Evolutionary conservation across 1,140 invertebrate genomes (phyloP), one percentile per base, ranked within the genome.

Genomic region (Drosophila setifemur): DNA sequence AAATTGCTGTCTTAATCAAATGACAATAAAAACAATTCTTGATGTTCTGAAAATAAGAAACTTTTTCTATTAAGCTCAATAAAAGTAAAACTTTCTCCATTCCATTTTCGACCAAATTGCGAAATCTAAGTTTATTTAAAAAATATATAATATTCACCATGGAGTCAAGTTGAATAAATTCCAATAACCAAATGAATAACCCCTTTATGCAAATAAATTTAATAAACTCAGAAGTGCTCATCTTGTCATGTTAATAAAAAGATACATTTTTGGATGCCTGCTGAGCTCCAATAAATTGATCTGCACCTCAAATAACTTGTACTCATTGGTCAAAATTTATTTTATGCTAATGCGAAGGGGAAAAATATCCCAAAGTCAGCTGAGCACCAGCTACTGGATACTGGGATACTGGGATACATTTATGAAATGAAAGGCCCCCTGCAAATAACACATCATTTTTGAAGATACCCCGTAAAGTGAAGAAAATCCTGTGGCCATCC

Each of bases 341-440:
- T 67, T 67, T 67, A 68, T 67, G 60, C 63, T 52, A 67, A 67
- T 66, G 28, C 16, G 28, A 64, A 49, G 64, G 18, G 14, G 16
- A n/a, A 11, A 64, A 67, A 43, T 44, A 67, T 43, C 47, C 61
- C 39, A 43, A 28, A 37, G 28, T 43, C 63, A 67, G 63, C 39
- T 67, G 29, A 21, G 50, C 29, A 14, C 37, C 23, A 8, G 14
- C 7, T n/a, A n/a, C n/a, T n/a, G n/a, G n/a, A n/a, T n/a, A n/a
- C n/a, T n/a, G n/a, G 16, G 6, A 16, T 8, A 12, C 7, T 23
- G 6, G 16, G 25, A 49, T 49, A 33, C 42, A 49, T 44, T 67
- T 67, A 67, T 67, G 47, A 43, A 53, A 35, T 37, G 28, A 35
- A 64, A 49, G 57, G 18, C 33, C 21, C 37, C 21, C 14, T 11